Conservation (phyloP, 2,797 vertebrate species). For the Mormyrops attenuatus region DNA sequence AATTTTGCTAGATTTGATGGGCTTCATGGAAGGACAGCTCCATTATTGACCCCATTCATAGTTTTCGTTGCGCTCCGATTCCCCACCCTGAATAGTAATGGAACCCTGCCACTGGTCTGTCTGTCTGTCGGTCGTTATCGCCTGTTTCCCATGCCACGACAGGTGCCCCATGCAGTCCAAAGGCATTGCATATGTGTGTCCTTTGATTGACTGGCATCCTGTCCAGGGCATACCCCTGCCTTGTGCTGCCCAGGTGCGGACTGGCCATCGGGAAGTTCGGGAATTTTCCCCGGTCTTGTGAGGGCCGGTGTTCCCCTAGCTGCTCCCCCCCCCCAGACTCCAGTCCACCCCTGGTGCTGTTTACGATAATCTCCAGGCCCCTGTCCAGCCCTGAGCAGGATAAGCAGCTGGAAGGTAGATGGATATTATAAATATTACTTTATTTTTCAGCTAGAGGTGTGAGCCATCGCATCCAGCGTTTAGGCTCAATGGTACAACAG, state of each 20-base stretch:
- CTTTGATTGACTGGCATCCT: neutral
- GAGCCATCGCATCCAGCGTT: neutral
- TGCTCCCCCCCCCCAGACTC: neutral
- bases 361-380: neutral
- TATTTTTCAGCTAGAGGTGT: neutral
- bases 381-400: neutral
- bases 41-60: neutral
- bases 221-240: neutral
- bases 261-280: neutral
- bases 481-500: neutral
- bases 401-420: neutral
- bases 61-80: neutral
- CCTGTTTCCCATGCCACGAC: neutral
- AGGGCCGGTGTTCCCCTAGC: neutral
- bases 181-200: neutral
- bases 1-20: neutral
- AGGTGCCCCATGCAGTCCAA: neutral
- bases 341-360: neutral
- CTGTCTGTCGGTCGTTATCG: neutral
- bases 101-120: neutral
- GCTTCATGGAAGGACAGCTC: neutral
- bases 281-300: neutral
- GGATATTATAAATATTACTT: neutral
- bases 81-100: neutral
- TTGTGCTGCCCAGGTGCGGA: neutral